A percentile compares a stretch with the other conserved stretches of the same genome.
Conservation (phyloP, 2,888 invertebrate genomes). For the Chaetogeoica ovagalla region DNA sequence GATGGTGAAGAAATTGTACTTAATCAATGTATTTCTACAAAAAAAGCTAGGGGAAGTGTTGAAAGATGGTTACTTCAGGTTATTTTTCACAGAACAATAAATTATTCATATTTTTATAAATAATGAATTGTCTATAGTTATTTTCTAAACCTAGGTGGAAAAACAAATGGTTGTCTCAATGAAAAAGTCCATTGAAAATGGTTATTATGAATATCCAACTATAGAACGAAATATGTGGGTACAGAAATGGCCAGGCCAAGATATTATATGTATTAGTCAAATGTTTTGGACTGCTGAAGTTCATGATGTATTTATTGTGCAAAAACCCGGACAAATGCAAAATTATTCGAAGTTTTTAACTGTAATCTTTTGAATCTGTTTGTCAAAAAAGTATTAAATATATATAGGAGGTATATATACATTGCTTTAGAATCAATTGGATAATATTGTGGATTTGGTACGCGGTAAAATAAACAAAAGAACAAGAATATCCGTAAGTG, state of each 20-base stretch:
- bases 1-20: constrained; percentile 74
- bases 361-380: not conserved
- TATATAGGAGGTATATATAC: not conserved
- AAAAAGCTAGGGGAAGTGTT: constrained; percentile 76
- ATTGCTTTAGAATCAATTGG: constrained; percentile 65
- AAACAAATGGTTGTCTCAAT: constrained; percentile 71
- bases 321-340: constrained; percentile 28
- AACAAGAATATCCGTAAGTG: constrained; percentile 74
- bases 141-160: constrained; percentile 67
- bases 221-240: constrained; percentile 66
- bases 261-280: constrained; percentile 76
- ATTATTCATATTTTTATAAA: not conserved
- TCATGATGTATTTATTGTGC: constrained; percentile 61
- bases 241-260: constrained; percentile 78
- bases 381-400: not conserved
- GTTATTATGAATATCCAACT: constrained; percentile 58
- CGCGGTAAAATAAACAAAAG: constrained; percentile 70
- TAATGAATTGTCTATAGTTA: not conserved
- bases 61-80: constrained; percentile 80
- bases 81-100: constrained; percentile 9
- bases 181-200: constrained; percentile 25
- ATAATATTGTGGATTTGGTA: constrained; percentile 76
- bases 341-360: constrained; percentile 31
- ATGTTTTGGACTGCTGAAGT: constrained; percentile 83
- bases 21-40: constrained; percentile 65